Evolutionary conservation across 2,888 invertebrate genomes (phyloP).

Genomic region (Perizoma affinitatum): DNA sequence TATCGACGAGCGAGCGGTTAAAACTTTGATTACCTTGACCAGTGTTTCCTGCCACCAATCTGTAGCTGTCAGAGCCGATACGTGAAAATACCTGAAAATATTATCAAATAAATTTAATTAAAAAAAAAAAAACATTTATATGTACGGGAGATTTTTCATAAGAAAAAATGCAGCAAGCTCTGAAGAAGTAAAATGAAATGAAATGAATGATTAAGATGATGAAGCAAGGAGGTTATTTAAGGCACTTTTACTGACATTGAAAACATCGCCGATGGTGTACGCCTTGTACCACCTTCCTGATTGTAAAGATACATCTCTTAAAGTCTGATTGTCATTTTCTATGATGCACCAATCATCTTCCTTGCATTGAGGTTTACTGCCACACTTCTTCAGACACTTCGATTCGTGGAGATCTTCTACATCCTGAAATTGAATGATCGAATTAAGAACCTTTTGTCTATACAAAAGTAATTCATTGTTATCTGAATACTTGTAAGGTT

Average conservation of each 20-base stretch:
- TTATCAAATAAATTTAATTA: too few relatives aligned
- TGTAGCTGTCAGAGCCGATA: constrained; percentile 75
- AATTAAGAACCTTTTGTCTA: too few relatives aligned
- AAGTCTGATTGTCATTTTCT: constrained; percentile 43
- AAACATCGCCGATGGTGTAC: constrained; percentile 80
- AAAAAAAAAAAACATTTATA: too few relatives aligned
- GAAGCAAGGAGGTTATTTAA: not conserved
- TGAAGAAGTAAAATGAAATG: too few relatives aligned
- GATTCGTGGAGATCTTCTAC: constrained; percentile 69
- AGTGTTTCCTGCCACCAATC: constrained; percentile 89
- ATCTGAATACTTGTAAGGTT: too few relatives aligned
- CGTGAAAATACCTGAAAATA: constrained; percentile 67
- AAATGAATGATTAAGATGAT: too few relatives aligned
- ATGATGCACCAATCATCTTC: constrained; percentile 64
- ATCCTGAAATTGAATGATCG: constrained; percentile 53
- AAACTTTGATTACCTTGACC: constrained; percentile 84
- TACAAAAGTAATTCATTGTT: too few relatives aligned
- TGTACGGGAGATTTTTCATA: too few relatives aligned
- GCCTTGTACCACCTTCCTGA: constrained; percentile 84
- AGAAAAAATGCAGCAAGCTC: too few relatives aligned
- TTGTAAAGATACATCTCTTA: constrained; percentile 60
- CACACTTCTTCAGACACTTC: constrained; percentile 53
- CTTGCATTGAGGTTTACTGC: constrained; percentile 41
- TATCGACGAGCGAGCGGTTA: not conserved
- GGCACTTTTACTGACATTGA: constrained; percentile 60